These are phyloP conservation scores for Gortyna flavago DNA, from an alignment of 2,888 invertebrate genomes.

Conservation along the genomic window DNA sequence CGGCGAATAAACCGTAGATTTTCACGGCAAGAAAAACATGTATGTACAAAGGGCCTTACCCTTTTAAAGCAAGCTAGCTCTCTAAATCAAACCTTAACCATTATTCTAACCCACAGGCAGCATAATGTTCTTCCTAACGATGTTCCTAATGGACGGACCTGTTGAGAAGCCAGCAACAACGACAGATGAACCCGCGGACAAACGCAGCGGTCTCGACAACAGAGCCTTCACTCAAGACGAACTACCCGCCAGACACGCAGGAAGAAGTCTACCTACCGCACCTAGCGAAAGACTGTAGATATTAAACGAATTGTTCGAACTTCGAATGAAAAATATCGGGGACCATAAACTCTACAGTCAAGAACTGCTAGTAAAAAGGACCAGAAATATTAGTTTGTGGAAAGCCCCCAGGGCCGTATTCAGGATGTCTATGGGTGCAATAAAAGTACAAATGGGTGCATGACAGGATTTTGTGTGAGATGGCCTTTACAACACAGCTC, in stretches of 20 bases:
- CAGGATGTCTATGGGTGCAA: slow-evolving; percentile 48
- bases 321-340: slow-evolving; percentile 15
- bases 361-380: slow-evolving; percentile 38
- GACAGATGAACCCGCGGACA: slow-evolving; percentile 61
- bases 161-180: slow-evolving; percentile 65
- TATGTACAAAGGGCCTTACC: too few species aligned
- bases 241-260: slow-evolving; percentile 67
- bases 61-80: neutral
- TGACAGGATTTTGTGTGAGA: slow-evolving; percentile 34
- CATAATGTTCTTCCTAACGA: slow-evolving; percentile 94
- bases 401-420: slow-evolving; percentile 32
- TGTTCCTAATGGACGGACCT: slow-evolving; percentile 94
- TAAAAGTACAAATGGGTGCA: slow-evolving; percentile 51
- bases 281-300: slow-evolving; percentile 74
- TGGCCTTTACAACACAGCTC: slow-evolving; percentile 9
- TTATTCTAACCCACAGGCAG: slow-evolving; percentile 90
- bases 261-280: slow-evolving; percentile 63
- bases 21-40: too few species aligned
- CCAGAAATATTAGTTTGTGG: slow-evolving; percentile 25
- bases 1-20: too few species aligned
- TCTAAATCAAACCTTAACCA: neutral
- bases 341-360: slow-evolving; percentile 32
- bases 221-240: slow-evolving; percentile 89
- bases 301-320: slow-evolving; percentile 8
- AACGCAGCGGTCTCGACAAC: slow-evolving; percentile 88